Conservation (phyloP, 1,140 invertebrate genomes). For the Venturia canescens region DNA sequence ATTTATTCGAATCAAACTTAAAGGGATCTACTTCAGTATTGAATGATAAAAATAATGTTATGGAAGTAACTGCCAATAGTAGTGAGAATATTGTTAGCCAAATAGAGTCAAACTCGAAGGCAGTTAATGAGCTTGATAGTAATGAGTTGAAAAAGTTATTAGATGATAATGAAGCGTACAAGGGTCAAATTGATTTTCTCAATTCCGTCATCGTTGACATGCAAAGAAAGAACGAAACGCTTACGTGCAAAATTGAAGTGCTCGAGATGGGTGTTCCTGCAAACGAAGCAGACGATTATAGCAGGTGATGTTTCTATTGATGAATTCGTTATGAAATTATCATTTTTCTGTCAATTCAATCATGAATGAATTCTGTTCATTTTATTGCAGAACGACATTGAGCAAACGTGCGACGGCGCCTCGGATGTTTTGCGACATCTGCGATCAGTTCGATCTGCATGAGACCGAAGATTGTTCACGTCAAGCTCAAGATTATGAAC, state of each 20-base stretch:
- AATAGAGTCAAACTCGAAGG: constrained; percentile 27
- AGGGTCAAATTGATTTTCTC: constrained; percentile 92
- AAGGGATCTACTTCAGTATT: constrained; percentile 45
- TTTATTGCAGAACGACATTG: constrained; percentile 64
- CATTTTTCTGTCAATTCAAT: background rate
- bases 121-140: constrained; percentile 54
- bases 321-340: background rate
- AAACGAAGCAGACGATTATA: constrained; percentile 79
- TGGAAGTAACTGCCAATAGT: constrained; percentile 47
- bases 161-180: constrained; percentile 82
- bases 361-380: background rate
- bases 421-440: constrained; percentile 97
- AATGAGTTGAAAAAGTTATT: constrained; percentile 67
- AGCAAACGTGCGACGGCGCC: constrained; percentile 79
- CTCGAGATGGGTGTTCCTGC: constrained; percentile 84
- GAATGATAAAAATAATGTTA: constrained; percentile 43
- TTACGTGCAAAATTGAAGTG: constrained; percentile 87
- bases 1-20: background rate
- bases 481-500: constrained; percentile 83
- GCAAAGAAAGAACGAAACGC: constrained; percentile 93
- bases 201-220: constrained; percentile 98
- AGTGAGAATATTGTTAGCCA: constrained; percentile 26
- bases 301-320: constrained; percentile 72
- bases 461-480: constrained; percentile 97
- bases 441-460: constrained; percentile 96